Base-by-base conservation (phyloP, 2,888 invertebrate species). In the Melanostoma mellinum region DNA sequence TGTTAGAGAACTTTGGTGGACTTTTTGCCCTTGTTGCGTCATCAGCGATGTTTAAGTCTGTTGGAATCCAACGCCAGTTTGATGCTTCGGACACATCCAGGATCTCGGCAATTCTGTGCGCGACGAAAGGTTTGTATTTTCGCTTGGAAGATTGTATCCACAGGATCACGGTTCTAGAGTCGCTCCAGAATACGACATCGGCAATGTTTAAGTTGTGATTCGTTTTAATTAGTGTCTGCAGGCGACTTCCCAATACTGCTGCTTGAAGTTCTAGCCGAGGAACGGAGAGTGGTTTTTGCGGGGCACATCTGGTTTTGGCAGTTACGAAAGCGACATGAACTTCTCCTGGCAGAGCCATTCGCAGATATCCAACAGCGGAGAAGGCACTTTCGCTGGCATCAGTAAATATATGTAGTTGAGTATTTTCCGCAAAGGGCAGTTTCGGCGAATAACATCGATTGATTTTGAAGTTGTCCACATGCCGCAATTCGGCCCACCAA, bases 51-150 rank as follows among this genome's bases (percentile, higher is more conserved):
- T 20, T 20, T 20, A 20, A 20, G 20, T 20, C 20, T 20, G 20
- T 20, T 20, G 20, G 0, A 1, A 20, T 20, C 20, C 20, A 20
- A 20, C 20, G 20, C 79, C 76, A 82, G 8, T 79, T 50, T 5
- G 8, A 46, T 0, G 60, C 10, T 1, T 10, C 36, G 3, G 44
- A 73, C 3, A 36, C 42, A 20, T 79, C 85, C 20, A 73, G 20
- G n/a, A 84, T 74, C 40, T 80, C 79, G 30, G 55, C 67, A 0
- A 86, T 55, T n/a, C 79, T 56, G 68, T 85, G 78, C 3, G 87
- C 85, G 10, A 87, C 87, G 58, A 86, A 88, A 35, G 86, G 85
- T 55, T 86, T 86, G 38, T 81, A 84, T 8, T 67, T 65, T 5
- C 85, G 65, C 20, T 68, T 68, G 46, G 82, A 75, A 0, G 80